Conservation (phyloP, 30 jellyfish, hydroid and myxozoan genomes). For the Cassiopea andromeda region DNA sequence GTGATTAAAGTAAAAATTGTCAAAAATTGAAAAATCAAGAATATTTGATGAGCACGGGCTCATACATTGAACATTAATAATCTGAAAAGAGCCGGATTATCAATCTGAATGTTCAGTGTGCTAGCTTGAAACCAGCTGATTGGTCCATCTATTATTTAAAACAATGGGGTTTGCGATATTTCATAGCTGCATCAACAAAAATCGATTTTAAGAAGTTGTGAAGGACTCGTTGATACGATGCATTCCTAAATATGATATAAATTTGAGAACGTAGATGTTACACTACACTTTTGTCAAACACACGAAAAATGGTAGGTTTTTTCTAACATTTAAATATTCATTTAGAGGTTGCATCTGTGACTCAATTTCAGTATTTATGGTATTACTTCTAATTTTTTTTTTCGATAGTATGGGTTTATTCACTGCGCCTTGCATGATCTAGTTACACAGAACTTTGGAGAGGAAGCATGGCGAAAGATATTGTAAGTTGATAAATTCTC, state of each 20-base stretch:
- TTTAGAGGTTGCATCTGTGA: too few relatives aligned
- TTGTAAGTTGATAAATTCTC: constrained; percentile 49
- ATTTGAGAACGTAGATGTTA: not conserved
- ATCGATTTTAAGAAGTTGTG: constrained; percentile 28
- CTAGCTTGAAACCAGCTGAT: constrained; percentile 52
- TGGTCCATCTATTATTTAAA: constrained; percentile 43
- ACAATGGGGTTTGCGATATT: constrained; percentile 43
- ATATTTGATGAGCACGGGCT: too few relatives aligned
- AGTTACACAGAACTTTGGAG: constrained; percentile 67
- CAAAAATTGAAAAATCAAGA: too few relatives aligned
- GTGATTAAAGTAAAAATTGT: too few relatives aligned
- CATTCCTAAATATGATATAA: not conserved
- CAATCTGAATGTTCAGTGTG: constrained; percentile 31
- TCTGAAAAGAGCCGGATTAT: constrained; percentile 32
- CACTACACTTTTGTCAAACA: not conserved
- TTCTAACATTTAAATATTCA: too few relatives aligned
- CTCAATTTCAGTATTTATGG: not conserved
- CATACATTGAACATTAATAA: too few relatives aligned
- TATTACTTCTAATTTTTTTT: constrained; percentile 3
- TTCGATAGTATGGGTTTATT: constrained; percentile 77
- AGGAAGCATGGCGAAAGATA: constrained; percentile 76
- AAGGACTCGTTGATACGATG: constrained; percentile 8
- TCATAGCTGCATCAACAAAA: constrained; percentile 29
- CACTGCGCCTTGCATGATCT: constrained; percentile 82
- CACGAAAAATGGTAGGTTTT: constrained; percentile 26